phyloP scores from a whole-genome alignment of 2,113 vertebrate genomes.

The Crocuta crocuta region DNA sequence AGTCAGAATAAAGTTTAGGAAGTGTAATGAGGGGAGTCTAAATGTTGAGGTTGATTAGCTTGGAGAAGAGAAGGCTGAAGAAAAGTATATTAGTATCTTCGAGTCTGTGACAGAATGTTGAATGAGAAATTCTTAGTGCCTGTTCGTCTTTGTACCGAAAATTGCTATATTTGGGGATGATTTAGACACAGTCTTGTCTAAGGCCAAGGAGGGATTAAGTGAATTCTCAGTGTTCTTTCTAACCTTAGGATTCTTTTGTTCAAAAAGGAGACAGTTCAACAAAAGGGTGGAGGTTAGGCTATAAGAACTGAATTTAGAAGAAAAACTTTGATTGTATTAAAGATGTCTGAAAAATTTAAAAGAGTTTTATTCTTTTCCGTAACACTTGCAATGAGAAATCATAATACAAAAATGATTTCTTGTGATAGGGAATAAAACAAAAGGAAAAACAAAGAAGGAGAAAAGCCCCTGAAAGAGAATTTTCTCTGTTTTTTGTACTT shows the following conservation, averaged over 20 bases:
- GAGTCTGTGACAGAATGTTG: conserved; percentile 68
- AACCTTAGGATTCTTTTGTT: conserved; percentile 71
- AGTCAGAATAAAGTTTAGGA: conserved; percentile 59
- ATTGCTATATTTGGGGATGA: conserved; percentile 76
- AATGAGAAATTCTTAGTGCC: conserved; percentile 65
- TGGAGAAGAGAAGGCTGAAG: conserved; percentile 47
- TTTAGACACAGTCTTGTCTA: conserved; percentile 73
- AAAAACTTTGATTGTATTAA: conserved; percentile 58
- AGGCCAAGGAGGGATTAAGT: conserved; percentile 76
- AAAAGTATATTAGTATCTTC: conserved; percentile 62
- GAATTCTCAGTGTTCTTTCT: conserved; percentile 75
- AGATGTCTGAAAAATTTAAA: conserved; percentile 55
- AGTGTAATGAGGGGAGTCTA: conserved; percentile 47
- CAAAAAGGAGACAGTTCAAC: conserved; percentile 57
- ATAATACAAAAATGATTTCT: conserved; percentile 44
- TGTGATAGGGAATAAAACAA: background rate
- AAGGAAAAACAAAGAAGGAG: conserved; percentile 10
- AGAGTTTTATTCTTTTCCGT: conserved; percentile 47
- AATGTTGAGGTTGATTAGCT: conserved; percentile 48
- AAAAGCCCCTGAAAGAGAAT: background rate
- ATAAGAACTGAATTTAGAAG: conserved; percentile 43
- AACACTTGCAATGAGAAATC: conserved; percentile 39
- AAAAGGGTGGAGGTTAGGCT: background rate
- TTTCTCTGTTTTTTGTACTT: conserved; percentile 25
- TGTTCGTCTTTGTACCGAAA: conserved; percentile 72